phyloP scores from a whole-genome alignment of 1,140 invertebrate species.

The Ridgeia piscesae region DNA sequence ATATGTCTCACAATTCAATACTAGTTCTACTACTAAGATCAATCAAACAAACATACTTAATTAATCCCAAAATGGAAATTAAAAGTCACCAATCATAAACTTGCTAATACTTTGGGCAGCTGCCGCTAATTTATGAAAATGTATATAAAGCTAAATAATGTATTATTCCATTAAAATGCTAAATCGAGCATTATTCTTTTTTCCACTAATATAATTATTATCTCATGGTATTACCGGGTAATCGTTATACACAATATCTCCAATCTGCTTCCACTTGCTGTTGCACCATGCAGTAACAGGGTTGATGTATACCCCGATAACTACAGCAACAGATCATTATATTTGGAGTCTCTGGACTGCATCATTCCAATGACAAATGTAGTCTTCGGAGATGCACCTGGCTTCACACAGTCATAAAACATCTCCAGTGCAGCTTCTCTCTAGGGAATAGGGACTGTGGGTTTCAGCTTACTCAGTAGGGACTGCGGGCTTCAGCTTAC shows the following conservation, averaged over 20 bases:
- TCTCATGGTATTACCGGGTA: background rate
- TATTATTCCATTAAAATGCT: background rate
- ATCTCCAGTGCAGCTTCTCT: background rate
- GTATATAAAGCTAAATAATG: background rate
- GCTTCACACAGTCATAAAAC: background rate
- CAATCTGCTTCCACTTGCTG: background rate
- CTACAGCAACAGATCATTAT: background rate
- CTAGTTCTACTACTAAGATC: background rate
- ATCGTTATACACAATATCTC: background rate
- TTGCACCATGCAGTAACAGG: background rate
- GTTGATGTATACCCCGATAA: background rate
- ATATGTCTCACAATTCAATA: background rate
- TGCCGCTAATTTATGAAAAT: too few species aligned
- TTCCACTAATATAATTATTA: background rate
- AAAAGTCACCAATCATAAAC: too few species aligned
- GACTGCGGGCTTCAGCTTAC: too few species aligned
- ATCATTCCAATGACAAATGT: background rate
- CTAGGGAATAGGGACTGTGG: background rate
- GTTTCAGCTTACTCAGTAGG: too few species aligned
- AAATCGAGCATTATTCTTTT: background rate
- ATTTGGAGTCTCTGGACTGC: background rate
- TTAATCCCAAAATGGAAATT: too few species aligned
- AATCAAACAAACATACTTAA: too few species aligned
- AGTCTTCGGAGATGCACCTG: background rate
- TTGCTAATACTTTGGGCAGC: too few species aligned